Evolutionary conservation across 2,888 invertebrate species (phyloP).

Genomic region (Thumatha senex): DNA sequence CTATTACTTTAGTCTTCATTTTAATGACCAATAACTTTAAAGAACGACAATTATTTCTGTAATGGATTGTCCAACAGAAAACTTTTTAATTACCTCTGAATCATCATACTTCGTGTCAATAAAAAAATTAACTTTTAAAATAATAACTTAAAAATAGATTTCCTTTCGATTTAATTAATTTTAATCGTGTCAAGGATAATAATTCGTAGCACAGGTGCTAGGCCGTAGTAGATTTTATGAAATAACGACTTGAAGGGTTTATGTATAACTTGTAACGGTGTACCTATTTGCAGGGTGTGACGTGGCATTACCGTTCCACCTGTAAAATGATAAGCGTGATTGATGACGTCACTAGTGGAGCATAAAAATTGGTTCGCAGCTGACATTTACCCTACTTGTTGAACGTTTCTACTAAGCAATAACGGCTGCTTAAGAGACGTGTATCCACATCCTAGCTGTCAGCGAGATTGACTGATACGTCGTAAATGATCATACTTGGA

Average conservation of each 20-base stretch:
- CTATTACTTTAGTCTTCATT: not conserved
- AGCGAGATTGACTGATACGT: constrained; percentile 35
- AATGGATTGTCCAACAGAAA: constrained; percentile 5
- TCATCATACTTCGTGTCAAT: not conserved
- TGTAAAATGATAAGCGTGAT: constrained; percentile 69
- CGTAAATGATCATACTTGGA: constrained; percentile 28
- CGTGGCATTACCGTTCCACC: constrained; percentile 41
- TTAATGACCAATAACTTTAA: not conserved
- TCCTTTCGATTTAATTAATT: not conserved
- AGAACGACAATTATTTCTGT: not conserved
- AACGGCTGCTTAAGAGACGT: constrained; percentile 29
- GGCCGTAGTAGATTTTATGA: constrained; percentile 13
- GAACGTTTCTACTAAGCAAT: constrained; percentile 27
- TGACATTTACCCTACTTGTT: constrained; percentile 53
- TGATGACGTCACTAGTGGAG: constrained; percentile 66
- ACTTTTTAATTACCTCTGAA: constrained; percentile 4
- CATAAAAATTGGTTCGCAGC: constrained; percentile 28
- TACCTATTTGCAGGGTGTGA: constrained; percentile 40
- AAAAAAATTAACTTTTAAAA: not conserved
- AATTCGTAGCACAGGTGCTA: constrained; percentile 3
- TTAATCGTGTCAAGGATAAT: not conserved
- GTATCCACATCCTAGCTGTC: constrained; percentile 33
- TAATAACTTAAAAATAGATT: not conserved
- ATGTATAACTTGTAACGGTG: constrained; percentile 25
- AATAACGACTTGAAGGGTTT: too few relatives aligned